These are phyloP conservation scores for Papilio demoleus DNA, from an alignment of 2,888 invertebrate genomes.

Conservation along the genomic window DNA sequence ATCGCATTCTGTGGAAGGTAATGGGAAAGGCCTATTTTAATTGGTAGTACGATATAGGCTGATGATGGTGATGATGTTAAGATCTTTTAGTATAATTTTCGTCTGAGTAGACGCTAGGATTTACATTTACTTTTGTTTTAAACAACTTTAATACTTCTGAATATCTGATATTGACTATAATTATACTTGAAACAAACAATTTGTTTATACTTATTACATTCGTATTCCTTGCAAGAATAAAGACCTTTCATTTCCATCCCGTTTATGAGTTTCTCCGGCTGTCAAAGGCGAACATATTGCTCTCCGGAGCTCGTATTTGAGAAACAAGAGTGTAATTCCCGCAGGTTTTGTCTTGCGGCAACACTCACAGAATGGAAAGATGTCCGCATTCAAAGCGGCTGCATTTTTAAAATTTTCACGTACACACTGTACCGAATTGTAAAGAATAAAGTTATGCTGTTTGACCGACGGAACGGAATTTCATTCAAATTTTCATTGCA, in stretches of 20 bases:
- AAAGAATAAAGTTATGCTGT: constrained; percentile 53
- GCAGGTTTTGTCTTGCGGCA: constrained; percentile 75
- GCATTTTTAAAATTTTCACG: constrained; percentile 70
- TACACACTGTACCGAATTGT: constrained; percentile 54
- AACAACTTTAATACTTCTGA: no score
- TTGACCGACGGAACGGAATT: constrained; percentile 54
- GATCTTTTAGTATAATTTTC: no score
- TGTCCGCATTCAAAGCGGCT: constrained; percentile 70
- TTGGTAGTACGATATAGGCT: no score
- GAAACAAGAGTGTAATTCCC: constrained; percentile 78
- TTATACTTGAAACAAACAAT: constrained; percentile 4
- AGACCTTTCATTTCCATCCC: constrained; percentile 67
- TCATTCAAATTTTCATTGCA: neutral
- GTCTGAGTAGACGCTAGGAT: no score
- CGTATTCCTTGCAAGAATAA: constrained; percentile 52
- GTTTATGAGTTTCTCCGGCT: constrained; percentile 74
- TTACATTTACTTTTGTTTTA: no score
- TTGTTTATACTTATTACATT: constrained; percentile 39
- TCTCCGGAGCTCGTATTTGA: constrained; percentile 69
- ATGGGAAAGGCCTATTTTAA: no score
- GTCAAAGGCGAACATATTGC: constrained; percentile 78
- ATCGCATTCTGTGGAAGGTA: no score
- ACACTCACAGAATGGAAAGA: constrained; percentile 77
- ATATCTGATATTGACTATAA: neutral
- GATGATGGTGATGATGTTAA: no score